Conservation (phyloP, 1,140 invertebrate species). For the Drosophila hydei region DNA sequence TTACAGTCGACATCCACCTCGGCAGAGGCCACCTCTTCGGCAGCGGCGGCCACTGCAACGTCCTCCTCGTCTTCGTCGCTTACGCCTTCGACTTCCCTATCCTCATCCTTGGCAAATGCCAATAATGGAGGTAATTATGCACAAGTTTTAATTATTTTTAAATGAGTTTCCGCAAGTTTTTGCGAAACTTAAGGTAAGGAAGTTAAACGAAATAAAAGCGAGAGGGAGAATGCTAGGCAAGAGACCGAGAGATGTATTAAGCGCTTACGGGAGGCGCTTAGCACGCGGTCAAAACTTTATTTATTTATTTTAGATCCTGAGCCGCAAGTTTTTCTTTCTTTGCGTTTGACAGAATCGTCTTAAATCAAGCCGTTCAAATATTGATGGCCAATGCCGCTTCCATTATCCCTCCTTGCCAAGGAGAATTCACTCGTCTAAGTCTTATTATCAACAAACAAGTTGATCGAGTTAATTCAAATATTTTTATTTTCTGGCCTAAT, state of each 20-base stretch:
- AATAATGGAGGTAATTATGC: conserved; percentile 84
- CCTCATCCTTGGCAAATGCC: conserved; percentile 82
- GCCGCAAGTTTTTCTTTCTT: conserved; percentile 52
- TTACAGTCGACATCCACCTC: conserved; percentile 74
- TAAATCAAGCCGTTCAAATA: conserved; percentile 36
- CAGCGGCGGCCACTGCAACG: conserved; percentile 51
- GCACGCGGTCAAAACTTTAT: conserved; percentile 7
- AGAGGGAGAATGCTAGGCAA: conserved; percentile 1
- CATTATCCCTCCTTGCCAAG: too few relatives aligned
- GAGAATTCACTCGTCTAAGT: too few relatives aligned
- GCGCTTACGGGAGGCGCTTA: conserved; percentile 29
- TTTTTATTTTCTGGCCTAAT: too few relatives aligned
- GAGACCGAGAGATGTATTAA: conserved; percentile 45
- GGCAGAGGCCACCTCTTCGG: conserved; percentile 69
- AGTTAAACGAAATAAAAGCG: neutral
- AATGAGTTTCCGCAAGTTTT: conserved; percentile 82
- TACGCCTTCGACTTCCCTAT: conserved; percentile 68
- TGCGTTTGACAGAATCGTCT: conserved; percentile 54
- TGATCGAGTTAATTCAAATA: too few relatives aligned
- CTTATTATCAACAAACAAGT: too few relatives aligned
- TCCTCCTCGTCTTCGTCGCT: conserved; percentile 73
- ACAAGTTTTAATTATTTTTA: conserved; percentile 84
- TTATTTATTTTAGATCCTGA: conserved; percentile 41
- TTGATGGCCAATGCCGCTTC: conserved; percentile 52
- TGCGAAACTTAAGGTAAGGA: conserved; percentile 12